A percentile compares a stretch with the other conserved stretches of the same genome.
These are phyloP conservation scores for Anoplius nigerrimus DNA, from an alignment of 2,888 invertebrate species.

Conservation along the genomic window DNA sequence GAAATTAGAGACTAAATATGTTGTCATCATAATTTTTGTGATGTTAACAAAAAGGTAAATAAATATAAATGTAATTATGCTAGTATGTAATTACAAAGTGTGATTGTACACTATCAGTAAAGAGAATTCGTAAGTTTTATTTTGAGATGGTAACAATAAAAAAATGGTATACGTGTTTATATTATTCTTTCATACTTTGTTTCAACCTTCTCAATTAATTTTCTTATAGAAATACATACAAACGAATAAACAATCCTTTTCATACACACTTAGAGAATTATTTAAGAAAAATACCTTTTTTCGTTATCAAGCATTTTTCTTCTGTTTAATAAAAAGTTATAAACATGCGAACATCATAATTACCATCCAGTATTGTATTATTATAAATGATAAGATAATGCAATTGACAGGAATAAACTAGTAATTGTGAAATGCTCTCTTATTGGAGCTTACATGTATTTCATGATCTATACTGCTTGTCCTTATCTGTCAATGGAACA, in stretches of 20 bases:
- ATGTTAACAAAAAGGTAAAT: background rate
- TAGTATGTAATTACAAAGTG: background rate
- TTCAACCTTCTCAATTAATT: background rate
- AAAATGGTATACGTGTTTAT: too few species aligned
- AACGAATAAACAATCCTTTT: too few species aligned
- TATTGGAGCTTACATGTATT: conserved; percentile 68
- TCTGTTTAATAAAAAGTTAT: too few species aligned
- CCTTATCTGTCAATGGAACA: conserved; percentile 94
- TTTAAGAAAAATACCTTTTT: too few species aligned
- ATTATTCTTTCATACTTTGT: background rate
- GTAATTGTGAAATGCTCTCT: conserved; percentile 37
- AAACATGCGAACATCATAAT: too few species aligned
- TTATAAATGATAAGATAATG: conserved; percentile 7
- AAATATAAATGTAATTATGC: background rate
- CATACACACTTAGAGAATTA: too few species aligned
- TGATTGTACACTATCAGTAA: background rate
- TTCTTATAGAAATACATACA: too few species aligned
- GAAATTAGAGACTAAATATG: background rate
- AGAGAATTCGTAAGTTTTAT: background rate
- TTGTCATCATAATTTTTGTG: background rate
- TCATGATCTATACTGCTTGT: conserved; percentile 80
- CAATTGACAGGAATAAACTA: conserved; percentile 13
- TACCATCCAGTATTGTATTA: too few species aligned
- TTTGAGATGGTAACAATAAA: background rate
- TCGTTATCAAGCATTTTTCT: too few species aligned